Evolutionary conservation across 2,797 vertebrate species (phyloP).

Genomic region (Myotis findleyi): DNA sequence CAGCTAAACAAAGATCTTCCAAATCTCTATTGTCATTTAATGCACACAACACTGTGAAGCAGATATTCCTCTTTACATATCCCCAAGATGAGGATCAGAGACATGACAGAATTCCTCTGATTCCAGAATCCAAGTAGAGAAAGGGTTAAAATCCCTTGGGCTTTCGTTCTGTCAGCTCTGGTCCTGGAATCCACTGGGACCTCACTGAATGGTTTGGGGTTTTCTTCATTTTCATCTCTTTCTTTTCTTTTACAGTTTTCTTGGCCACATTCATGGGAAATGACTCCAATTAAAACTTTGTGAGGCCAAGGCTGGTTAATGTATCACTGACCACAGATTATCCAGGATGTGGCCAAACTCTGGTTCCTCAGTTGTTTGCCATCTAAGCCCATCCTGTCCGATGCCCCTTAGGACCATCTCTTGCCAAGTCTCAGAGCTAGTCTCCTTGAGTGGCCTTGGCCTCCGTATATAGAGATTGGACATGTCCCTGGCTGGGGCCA

Average conservation of each 20-base stretch:
- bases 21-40: neutral
- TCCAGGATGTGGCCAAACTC: slow-evolving; percentile 60
- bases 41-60: neutral
- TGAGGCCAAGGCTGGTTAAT: slow-evolving; percentile 57
- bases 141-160: slow-evolving; percentile 20
- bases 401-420: neutral
- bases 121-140: neutral
- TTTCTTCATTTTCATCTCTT: slow-evolving; percentile 51
- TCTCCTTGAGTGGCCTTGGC: neutral
- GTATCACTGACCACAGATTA: slow-evolving; percentile 68
- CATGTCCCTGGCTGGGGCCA: neutral
- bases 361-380: slow-evolving; percentile 19
- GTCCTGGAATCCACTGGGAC: neutral
- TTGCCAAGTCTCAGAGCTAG: neutral
- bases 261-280: slow-evolving; percentile 64
- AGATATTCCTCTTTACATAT: neutral
- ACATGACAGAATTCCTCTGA: neutral
- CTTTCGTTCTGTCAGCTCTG: slow-evolving; percentile 3
- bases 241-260: slow-evolving; percentile 60
- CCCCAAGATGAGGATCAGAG: neutral
- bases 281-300: slow-evolving; percentile 66
- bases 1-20: slow-evolving; percentile 39
- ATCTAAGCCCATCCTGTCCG: neutral
- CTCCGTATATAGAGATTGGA: neutral
- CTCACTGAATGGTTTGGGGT: slow-evolving; percentile 24